Percentiles rank a stretch among this genome's conserved stretches.
Evolutionary conservation across 2,888 invertebrate genomes (phyloP).

Genomic region (Drosophila nigritarsus): DNA sequence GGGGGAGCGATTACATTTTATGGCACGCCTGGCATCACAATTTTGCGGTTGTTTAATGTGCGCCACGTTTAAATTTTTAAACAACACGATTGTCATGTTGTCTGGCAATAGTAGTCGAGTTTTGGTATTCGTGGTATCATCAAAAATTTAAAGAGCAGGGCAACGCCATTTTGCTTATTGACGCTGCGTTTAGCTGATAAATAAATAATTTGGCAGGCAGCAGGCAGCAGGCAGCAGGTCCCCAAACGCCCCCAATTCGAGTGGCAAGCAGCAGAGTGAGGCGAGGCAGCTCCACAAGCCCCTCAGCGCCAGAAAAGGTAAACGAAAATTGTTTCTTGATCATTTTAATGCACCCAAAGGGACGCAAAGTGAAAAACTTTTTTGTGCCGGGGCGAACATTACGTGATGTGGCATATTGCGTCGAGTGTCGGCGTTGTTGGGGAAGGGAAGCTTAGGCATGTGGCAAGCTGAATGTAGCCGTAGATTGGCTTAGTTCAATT

Average conservation of each 20-base stretch:
- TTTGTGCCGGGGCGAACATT: constrained; percentile 43
- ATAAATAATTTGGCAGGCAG: constrained; percentile 79
- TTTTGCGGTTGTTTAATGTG: constrained; percentile 63
- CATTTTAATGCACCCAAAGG: constrained; percentile 84
- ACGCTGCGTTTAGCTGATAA: constrained; percentile 77
- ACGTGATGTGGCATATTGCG: constrained; percentile 64
- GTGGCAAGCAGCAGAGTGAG: neutral
- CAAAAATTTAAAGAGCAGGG: constrained; percentile 72
- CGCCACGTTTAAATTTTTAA: constrained; percentile 56
- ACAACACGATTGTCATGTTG: constrained; percentile 67
- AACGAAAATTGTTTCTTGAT: constrained; percentile 85
- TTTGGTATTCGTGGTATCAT: constrained; percentile 48
- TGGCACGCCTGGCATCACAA: constrained; percentile 58
- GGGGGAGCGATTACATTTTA: constrained; percentile 60
- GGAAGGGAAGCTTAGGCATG: neutral
- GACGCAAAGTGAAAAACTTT: constrained; percentile 72
- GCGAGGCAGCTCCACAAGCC: constrained; percentile 22
- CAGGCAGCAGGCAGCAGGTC: constrained; percentile 28
- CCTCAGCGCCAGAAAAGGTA: constrained; percentile 69
- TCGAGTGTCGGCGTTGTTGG: constrained; percentile 2
- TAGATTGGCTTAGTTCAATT: constrained; percentile 45
- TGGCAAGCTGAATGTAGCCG: neutral
- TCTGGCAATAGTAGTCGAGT: constrained; percentile 22
- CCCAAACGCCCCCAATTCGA: constrained; percentile 32
- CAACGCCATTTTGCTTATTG: constrained; percentile 72